Conservation (phyloP, 2,888 invertebrate genomes). For the Yponomeuta plumbellus region DNA sequence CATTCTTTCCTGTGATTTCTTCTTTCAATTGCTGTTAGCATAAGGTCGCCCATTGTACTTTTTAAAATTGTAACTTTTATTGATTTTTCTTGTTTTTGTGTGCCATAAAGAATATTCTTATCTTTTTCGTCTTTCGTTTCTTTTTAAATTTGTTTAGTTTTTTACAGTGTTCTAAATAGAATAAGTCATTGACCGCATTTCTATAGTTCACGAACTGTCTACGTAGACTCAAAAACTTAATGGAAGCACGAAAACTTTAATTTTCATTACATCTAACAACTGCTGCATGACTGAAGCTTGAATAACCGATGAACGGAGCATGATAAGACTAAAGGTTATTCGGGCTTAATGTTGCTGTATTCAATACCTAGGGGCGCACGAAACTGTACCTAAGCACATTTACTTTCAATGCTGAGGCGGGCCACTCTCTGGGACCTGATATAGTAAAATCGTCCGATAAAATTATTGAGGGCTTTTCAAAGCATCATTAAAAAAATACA, state of each 20-base stretch:
- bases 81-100: too few species aligned
- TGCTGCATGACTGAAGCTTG: background rate
- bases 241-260: background rate
- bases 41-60: too few species aligned
- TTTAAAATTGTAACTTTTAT: too few species aligned
- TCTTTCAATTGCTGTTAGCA: too few species aligned
- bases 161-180: too few species aligned
- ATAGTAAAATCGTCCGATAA: background rate
- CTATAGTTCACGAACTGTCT: too few species aligned
- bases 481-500: too few species aligned
- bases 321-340: conserved; percentile 1
- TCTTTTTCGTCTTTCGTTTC: background rate
- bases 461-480: too few species aligned
- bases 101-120: too few species aligned
- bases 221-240: background rate
- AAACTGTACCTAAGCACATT: background rate
- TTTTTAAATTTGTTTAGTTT: background rate
- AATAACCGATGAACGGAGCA: background rate
- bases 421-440: background rate
- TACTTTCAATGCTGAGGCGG: background rate
- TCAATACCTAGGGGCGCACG: background rate
- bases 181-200: too few species aligned
- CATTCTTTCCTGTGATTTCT: too few species aligned
- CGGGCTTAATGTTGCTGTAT: background rate
- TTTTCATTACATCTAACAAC: background rate